Evolutionary conservation across 2,113 vertebrate species (phyloP), one percentile per base, ranked within the genome.

Genomic region (Pygathrix nemaeus): DNA sequence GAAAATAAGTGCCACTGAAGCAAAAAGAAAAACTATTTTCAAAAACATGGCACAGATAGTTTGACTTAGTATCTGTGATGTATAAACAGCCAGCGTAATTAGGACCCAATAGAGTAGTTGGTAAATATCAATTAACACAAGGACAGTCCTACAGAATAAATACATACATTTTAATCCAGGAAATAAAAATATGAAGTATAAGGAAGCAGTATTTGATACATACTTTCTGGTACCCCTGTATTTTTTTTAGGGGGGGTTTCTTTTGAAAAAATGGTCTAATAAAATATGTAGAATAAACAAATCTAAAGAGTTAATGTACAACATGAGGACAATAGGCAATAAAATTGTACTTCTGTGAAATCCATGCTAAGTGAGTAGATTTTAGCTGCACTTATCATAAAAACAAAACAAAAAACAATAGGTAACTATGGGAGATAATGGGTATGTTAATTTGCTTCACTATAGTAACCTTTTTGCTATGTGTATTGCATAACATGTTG

Each of bases 21-120:
- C 88, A 95, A 80, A 43, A 94, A 84, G 35, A 57, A 84, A 75
- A 94, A 16, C 57, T 90, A 70, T 92, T 96, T 96, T n/a, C 59
- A 35, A 95, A 92, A 90, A 50, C 27, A 27, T 11, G 27, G 16
- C 75, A 68, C 48, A 90, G 40, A 30, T 35, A 40, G 10, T 82
- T 72, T 90, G n/a, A 55, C 70, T 87, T 94, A 85, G 50, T 80
- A 55, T 66, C 40, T 95, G 2, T 52, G 23, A 45, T 59, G 3
- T 45, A 40, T 55, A 52, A 32, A 50, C 23, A 91, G 5, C 43
- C 25, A 59, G 32, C 57, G 82, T 16, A 66, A 52, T 57, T 90
- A 79, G n/a, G 30, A 48, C n/a, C n/a, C 48, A 79, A n/a, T 7
- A 52, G 45, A 85, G 17, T 43, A 79, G 66, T 8, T 1, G 10